Evolutionary conservation across 2,888 invertebrate genomes (phyloP).

Genomic region (Hofmannophila pseudospretella): DNA sequence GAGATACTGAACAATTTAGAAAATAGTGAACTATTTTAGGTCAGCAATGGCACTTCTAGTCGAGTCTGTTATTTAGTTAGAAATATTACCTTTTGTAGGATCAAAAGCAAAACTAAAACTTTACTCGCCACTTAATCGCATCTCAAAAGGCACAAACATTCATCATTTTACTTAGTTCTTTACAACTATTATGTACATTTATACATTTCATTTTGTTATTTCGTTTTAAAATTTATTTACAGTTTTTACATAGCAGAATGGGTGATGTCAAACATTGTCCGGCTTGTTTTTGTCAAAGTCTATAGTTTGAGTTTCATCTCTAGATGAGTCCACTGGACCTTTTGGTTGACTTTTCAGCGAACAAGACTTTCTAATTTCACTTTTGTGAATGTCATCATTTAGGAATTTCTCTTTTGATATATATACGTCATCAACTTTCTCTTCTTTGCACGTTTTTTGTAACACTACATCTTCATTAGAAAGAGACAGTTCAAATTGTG

Average conservation of each 20-base stretch:
- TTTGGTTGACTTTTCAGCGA: constrained; percentile 9
- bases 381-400: constrained; percentile 21
- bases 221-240: background rate
- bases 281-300: constrained; percentile 17
- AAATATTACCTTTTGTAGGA: too few relatives aligned
- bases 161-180: constrained; percentile 19
- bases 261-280: constrained; percentile 29
- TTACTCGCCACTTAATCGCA: too few relatives aligned
- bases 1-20: too few relatives aligned
- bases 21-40: too few relatives aligned
- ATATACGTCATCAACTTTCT: constrained; percentile 20
- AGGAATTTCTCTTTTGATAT: constrained; percentile 26
- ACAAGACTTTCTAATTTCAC: constrained; percentile 14
- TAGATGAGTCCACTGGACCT: background rate
- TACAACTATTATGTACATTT: constrained; percentile 33
- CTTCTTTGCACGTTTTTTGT: constrained; percentile 21
- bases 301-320: constrained; percentile 6
- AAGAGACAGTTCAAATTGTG: constrained; percentile 56
- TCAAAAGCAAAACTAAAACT: too few relatives aligned
- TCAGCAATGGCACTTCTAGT: too few relatives aligned
- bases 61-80: too few relatives aligned
- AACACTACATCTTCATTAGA: constrained; percentile 33
- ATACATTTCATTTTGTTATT: constrained; percentile 6
- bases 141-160: constrained; percentile 32
- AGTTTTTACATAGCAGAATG: background rate